Evolutionary conservation across 2,113 vertebrate genomes (phyloP), one percentile per base, ranked within the genome.

Genomic region (Onychostoma macrolepis): DNA sequence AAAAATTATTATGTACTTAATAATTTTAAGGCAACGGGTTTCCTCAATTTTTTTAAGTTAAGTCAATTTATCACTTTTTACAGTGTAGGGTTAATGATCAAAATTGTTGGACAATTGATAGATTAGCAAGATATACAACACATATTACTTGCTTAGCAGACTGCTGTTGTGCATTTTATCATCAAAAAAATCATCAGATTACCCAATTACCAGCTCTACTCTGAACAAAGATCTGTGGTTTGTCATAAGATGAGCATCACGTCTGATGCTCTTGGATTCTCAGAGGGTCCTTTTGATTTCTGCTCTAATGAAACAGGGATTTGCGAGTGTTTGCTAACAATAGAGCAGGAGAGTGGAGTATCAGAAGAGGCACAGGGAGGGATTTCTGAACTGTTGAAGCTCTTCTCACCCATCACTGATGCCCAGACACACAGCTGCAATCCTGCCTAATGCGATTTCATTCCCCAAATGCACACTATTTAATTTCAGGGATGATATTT

Each of bases 401-500:
- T 33, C 10, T 41, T 61, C 38, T 48, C 28, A 19, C 36, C 17
- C 41, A 33, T n/a, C 78, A 80, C 10, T 80, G 53, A 36, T 2
- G 10, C 21, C 36, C 36, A 74, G 78, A 28, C 78, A 38, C 56
- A 21, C 45, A 4, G 48, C 28, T 33, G 33, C 28, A 63, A 77
- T 61, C 69, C 69, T 0, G 2, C 8, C 21, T 82, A 77, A 88
- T 85, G 78, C 9, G 56, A 76, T 85, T 88, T 88, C 15, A 43
- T 82, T 83, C 71, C 71, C 71, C 43, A 75, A 69, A 77, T 78
- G 81, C 69, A 56, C 43, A 28, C 30, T 53, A 43, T 88, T 82
- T 85, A 43, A 88, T 88, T 88, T 85, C 69, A 85, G 76, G 78
- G 78, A 77, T 85, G 69, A 80, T 65, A 82, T 65, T 79, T 71